Percentiles rank a stretch among this genome's conserved stretches.
These are phyloP conservation scores for Chaetodon trifascialis DNA, from an alignment of 2,113 vertebrate species.

Conservation along the genomic window DNA sequence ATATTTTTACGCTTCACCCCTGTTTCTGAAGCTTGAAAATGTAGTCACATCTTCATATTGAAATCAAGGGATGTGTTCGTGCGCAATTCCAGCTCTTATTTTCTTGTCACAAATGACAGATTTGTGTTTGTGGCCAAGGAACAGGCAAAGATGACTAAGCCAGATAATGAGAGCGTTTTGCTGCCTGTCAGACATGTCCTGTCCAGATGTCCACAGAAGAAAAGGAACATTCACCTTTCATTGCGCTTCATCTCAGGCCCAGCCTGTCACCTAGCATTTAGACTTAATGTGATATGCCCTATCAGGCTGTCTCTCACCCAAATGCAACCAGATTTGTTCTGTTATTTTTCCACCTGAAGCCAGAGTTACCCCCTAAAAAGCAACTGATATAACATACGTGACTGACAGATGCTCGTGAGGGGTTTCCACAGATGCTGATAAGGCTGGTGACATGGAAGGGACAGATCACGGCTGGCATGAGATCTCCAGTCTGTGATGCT, in stretches of 20 bases:
- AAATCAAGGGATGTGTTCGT: slow-evolving; percentile 37
- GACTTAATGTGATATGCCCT: slow-evolving; percentile 56
- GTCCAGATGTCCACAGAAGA: slow-evolving; percentile 43
- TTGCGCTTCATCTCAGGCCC: slow-evolving; percentile 47
- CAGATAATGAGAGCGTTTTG: slow-evolving; percentile 51
- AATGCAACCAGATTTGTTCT: slow-evolving; percentile 40
- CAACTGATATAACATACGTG: slow-evolving; percentile 26
- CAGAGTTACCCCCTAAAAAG: slow-evolving; percentile 13
- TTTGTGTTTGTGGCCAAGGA: slow-evolving; percentile 35
- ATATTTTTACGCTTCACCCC: background rate
- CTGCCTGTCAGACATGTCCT: slow-evolving; percentile 44
- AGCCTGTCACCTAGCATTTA: slow-evolving; percentile 61
- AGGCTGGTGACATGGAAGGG: slow-evolving; percentile 34
- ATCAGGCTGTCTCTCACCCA: slow-evolving; percentile 53
- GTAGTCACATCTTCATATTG: slow-evolving; percentile 37
- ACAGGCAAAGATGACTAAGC: slow-evolving; percentile 46
- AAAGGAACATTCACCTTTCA: slow-evolving; percentile 49
- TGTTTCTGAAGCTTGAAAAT: slow-evolving; percentile 1
- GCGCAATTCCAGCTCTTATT: slow-evolving; percentile 28
- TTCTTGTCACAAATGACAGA: slow-evolving; percentile 37
- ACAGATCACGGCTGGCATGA: slow-evolving; percentile 11
- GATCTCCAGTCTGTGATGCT: slow-evolving; percentile 25
- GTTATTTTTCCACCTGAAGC: slow-evolving; percentile 43
- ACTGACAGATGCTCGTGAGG: slow-evolving; percentile 47
- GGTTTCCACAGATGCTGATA: slow-evolving; percentile 36